These are phyloP conservation scores for Lampropteryx suffumata DNA, from an alignment of 2,888 invertebrate genomes.

Conservation along the genomic window DNA sequence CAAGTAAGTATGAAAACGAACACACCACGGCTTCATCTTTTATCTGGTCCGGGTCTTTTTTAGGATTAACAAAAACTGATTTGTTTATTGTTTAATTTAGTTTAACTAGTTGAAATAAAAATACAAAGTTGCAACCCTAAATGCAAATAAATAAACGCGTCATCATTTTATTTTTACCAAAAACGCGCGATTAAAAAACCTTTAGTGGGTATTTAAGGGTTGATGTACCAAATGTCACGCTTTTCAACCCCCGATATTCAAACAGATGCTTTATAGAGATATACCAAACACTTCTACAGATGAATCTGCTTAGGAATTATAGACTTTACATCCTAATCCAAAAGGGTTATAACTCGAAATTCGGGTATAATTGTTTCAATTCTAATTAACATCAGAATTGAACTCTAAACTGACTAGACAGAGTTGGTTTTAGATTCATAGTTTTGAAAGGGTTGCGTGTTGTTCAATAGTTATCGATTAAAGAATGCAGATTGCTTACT, in stretches of 20 bases:
- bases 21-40: too few relatives aligned
- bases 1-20: too few relatives aligned
- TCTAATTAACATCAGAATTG: constrained; percentile 1
- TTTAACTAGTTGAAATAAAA: background rate
- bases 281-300: constrained; percentile 9
- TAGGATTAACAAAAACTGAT: too few relatives aligned
- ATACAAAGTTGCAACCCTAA: constrained; percentile 4
- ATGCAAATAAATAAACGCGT: constrained; percentile 35
- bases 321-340: background rate
- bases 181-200: constrained; percentile 56
- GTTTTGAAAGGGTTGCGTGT: constrained; percentile 33
- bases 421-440: constrained; percentile 13
- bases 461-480: constrained; percentile 41
- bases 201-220: constrained; percentile 61
- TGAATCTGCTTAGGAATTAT: constrained; percentile 5
- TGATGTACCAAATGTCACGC: constrained; percentile 65
- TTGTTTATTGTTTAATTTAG: background rate
- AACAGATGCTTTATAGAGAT: constrained; percentile 59
- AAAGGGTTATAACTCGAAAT: constrained; percentile 1
- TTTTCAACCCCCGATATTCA: constrained; percentile 51
- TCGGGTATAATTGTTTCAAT: background rate
- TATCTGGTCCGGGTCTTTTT: too few relatives aligned
- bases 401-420: background rate
- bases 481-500: constrained; percentile 44
- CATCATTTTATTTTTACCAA: constrained; percentile 27